phyloP scores from a whole-genome alignment of 2,888 invertebrate species.

The Cerceris ruficornis region DNA sequence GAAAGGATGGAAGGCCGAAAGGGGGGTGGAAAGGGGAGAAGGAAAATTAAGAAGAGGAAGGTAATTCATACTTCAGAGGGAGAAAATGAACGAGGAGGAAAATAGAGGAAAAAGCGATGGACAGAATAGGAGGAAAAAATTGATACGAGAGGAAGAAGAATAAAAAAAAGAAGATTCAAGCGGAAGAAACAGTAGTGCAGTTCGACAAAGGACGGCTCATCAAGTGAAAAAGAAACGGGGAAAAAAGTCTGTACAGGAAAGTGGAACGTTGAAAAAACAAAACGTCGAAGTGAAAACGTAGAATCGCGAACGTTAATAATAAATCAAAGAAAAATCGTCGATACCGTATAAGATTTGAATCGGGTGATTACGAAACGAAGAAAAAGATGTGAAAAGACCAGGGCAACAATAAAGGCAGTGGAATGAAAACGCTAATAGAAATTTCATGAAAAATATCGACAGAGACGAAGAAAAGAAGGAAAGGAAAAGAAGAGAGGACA shows the following conservation, averaged over 20 bases:
- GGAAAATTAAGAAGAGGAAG: no score
- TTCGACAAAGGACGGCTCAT: neutral
- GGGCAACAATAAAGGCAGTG: neutral
- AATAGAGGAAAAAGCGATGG: neutral
- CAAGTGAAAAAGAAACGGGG: neutral
- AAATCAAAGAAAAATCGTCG: no score
- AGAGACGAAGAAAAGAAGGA: neutral
- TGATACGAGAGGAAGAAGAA: neutral
- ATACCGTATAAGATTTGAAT: neutral
- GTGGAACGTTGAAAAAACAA: no score
- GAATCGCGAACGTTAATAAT: no score
- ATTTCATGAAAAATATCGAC: neutral
- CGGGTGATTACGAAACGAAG: neutral
- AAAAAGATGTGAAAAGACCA: neutral
- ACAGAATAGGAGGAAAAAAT: constrained; percentile 4
- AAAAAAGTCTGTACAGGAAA: neutral
- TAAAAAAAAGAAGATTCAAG: neutral
- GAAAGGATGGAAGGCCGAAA: no score
- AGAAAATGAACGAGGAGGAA: no score
- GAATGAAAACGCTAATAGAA: neutral
- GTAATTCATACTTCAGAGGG: no score
- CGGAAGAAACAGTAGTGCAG: neutral
- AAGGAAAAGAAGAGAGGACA: neutral
- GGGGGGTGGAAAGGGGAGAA: no score
- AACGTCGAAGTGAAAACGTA: no score